A percentile compares a stretch with the other conserved stretches of the same genome.
phyloP scores from a whole-genome alignment of 2,888 invertebrate species.

The Lottia scabra region DNA sequence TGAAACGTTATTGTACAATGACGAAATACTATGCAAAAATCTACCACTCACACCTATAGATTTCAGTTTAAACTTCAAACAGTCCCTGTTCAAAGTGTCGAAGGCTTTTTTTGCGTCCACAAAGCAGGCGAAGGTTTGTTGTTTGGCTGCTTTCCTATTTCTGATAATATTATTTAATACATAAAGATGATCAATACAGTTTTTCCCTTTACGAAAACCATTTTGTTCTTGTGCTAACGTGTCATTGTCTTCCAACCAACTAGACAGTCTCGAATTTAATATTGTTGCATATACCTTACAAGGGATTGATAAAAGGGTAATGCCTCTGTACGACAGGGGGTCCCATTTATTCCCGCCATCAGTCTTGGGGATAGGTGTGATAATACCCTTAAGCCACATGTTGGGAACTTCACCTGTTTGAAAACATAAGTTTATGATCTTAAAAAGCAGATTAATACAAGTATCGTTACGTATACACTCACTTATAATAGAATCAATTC shows the following conservation, averaged over 20 bases:
- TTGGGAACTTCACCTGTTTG: background rate
- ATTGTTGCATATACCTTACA: conserved; percentile 18
- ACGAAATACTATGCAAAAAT: conserved; percentile 17
- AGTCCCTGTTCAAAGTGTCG: conserved; percentile 20
- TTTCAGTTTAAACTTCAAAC: conserved; percentile 15
- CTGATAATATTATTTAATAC: conserved; percentile 11
- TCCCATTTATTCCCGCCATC: background rate
- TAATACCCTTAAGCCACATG: background rate
- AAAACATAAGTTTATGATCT: conserved; percentile 14
- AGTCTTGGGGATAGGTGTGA: background rate
- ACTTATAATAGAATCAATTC: background rate
- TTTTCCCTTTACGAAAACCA: conserved; percentile 16
- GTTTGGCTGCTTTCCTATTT: conserved; percentile 11
- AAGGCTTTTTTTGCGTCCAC: conserved; percentile 23
- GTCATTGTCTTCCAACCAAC: conserved; percentile 11
- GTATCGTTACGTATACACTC: background rate
- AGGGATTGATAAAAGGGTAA: conserved; percentile 8
- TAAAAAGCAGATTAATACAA: background rate
- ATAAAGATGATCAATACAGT: conserved; percentile 22
- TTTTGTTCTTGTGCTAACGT: conserved; percentile 22
- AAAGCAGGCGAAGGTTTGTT: conserved; percentile 22
- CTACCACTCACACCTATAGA: conserved; percentile 11
- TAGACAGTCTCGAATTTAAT: conserved; percentile 8
- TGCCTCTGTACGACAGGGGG: background rate
- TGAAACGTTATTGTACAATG: conserved; percentile 6